Base-by-base conservation (phyloP, 2,888 invertebrate genomes). In the Erebia epiphron region DNA sequence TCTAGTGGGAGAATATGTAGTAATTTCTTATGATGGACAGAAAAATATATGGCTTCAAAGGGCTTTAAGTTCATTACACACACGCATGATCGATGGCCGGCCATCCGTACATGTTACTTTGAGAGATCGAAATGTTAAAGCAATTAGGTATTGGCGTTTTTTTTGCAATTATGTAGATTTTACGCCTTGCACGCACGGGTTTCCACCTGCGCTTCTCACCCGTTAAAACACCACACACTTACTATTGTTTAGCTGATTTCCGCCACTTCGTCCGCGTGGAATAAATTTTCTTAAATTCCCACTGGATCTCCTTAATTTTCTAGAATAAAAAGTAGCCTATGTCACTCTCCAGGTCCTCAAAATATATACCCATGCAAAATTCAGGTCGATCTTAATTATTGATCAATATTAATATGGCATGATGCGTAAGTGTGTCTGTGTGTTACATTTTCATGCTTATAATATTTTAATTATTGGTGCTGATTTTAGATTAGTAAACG, bases 401-500 rank as follows among this genome's bases (percentile, higher is more conserved):
- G n/a, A n/a, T n/a, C n/a, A n/a, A n/a, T n/a, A n/a, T n/a, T n/a
- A n/a, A n/a, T n/a, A n/a, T n/a, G n/a, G n/a, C n/a, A n/a, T n/a
- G n/a, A n/a, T n/a, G n/a, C n/a, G n/a, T n/a, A n/a, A n/a, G n/a
- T n/a, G 7, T 35, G 35, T 35, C 7, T 35, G 35, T 35, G 35
- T 7, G 35, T 35, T 35, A 35, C 7, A 35, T 35, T 35, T 35
- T 35, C 7, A 35, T 1, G 35, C 7, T 35, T 35, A 35, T 35
- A 35, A 3, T n/a, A n/a, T 26, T 35, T 35, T 35, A 35, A 7
- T 35, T 46, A n/a, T 14, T 14, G 52, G 16, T 46, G 52, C 52
- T 8, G n/a, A n/a, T 52, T 50, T 52, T 52, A 16, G 1, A 14
- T 16, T 94, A 93, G 95, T 95, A 95, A 95, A 94, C 0, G 67